Base-by-base conservation (phyloP, 2,888 invertebrate genomes). In the Ectobius pallidus region DNA sequence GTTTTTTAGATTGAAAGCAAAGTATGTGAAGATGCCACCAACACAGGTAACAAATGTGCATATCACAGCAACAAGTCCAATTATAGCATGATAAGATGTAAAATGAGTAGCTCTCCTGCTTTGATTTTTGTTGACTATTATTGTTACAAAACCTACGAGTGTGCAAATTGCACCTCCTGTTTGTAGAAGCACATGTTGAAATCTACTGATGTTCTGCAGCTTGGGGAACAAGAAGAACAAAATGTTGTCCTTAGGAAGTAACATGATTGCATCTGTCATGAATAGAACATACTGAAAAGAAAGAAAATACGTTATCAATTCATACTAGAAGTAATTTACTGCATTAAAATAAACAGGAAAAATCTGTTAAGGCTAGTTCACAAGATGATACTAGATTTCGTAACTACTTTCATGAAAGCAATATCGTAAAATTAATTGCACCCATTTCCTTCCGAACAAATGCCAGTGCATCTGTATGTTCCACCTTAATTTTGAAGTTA, bases 231-330 rank as follows among this genome's bases (percentile, higher is more conserved):
- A 46, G 25, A 63, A 55, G 16, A 58, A n/a, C 4, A 74, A 22
- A 18, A 30, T 30, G 49, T 74, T 72, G 52, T 72, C 69, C 44
- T 65, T 72, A n/a, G 74, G 67, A 42, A 74, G 62, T 2, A 55
- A 70, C 72, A 74, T 63, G 16, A 74, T 69, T 9, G 72, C 69
- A 30, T 72, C 63, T 9, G 65, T 72, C 72, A 74, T 72, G 9
- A 74, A 46, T 20, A 71, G 44, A 32, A 69, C 62, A 9, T 52
- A 25, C 74, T 74, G 65, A n/a, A 69, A 62, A 4, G n/a, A n/a
- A 58, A 58, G n/a, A 30, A 69, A 63, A 6, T 65, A 72, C 72
- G 72, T 72, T 11, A 74, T 46, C 20, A 71, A 27, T 20, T 63
- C 62, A 9, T 49, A 39, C 74, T 74, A 65, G 9, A 69, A 62